phyloP scores from a whole-genome alignment of 2,113 vertebrate genomes.

The Hippopotamus amphibius region DNA sequence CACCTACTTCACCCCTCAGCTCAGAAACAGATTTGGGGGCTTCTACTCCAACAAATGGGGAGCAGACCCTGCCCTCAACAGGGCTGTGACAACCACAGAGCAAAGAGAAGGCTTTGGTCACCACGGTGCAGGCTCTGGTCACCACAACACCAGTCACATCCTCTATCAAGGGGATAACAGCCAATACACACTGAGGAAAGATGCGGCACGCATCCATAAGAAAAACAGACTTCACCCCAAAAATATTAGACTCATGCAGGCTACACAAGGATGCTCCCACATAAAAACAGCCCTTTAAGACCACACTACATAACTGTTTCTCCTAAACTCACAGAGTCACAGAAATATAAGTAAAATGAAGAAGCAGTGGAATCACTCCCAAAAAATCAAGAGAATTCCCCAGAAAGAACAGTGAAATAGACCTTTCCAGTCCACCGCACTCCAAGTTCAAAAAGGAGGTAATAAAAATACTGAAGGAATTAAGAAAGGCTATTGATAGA shows the following conservation, averaged over 20 bases:
- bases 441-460: not conserved
- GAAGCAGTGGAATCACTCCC: not conserved
- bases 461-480: not conserved
- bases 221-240: not conserved
- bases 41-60: not conserved
- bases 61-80: not conserved
- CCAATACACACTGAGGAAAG: not conserved
- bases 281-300: not conserved
- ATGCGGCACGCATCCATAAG: not conserved
- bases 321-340: not conserved
- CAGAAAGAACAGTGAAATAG: not conserved
- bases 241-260: not conserved
- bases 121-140: not conserved
- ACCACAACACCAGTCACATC: not conserved
- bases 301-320: not conserved
- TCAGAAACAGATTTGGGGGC: not conserved
- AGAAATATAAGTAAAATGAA: not conserved
- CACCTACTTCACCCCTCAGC: not conserved
- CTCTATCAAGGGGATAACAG: not conserved
- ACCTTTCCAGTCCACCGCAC: not conserved
- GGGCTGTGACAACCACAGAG: not conserved
- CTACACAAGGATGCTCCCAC: not conserved
- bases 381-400: not conserved
- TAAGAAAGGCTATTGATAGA: not conserved
- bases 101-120: not conserved